phyloP scores from a whole-genome alignment of 2,113 vertebrate species.

The Elephas maximus region DNA sequence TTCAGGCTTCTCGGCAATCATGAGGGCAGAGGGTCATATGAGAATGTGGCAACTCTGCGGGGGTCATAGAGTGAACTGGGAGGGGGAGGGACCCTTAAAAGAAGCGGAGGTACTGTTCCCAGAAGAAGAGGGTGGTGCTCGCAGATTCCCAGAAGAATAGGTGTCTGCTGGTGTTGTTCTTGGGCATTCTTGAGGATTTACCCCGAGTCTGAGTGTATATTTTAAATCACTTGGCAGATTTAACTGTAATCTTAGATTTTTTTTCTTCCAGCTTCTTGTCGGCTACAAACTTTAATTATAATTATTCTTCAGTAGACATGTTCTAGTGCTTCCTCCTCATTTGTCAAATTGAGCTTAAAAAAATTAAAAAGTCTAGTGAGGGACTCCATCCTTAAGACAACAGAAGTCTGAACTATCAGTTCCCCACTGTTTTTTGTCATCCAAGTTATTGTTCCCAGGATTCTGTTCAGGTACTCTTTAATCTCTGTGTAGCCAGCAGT shows the following conservation, averaged over 20 bases:
- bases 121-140: neutral
- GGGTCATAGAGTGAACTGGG: neutral
- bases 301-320: neutral
- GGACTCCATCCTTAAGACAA: neutral
- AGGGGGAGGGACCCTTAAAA: neutral
- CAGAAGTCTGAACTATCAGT: neutral
- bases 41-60: neutral
- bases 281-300: constrained; percentile 38
- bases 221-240: constrained; percentile 27
- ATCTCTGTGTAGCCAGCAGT: neutral
- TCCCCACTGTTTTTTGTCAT: neutral
- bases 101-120: neutral
- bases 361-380: neutral
- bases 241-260: constrained; percentile 39
- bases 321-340: constrained; percentile 21
- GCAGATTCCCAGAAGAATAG: neutral
- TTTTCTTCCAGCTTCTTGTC: constrained; percentile 48
- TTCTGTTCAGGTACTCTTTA: no score
- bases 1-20: neutral
- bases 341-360: constrained; percentile 29
- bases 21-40: accelerated
- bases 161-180: neutral
- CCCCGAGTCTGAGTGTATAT: neutral
- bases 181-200: neutral
- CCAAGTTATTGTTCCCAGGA: neutral